Base-by-base conservation (phyloP, 2,888 invertebrate species). In the Sinhomidia bicolor region DNA sequence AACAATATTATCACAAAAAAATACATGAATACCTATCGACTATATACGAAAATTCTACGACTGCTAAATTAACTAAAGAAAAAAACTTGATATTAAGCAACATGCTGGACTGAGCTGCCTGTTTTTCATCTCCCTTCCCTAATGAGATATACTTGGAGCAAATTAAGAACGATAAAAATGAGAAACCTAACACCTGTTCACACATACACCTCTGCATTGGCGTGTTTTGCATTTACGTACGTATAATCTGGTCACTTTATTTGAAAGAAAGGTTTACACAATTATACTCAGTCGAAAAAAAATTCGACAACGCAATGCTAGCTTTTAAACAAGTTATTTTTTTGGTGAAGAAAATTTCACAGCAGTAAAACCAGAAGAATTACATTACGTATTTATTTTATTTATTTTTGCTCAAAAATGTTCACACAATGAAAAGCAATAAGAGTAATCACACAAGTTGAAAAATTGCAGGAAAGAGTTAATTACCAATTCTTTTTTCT, bases 391-490 rank as follows among this genome's bases (percentile, higher is more conserved):
- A 29, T 26, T 3, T 51, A 51, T 7, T 9, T 9, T 29, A 68
- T 68, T 68, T 68, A 68, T n/a, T 68, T 36, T 32, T 41, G 14
- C 20, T 20, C 1, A 65, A 81, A 17, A 65, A 65, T 81, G 60
- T 60, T 44, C 65, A 26, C 81, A 74, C 57, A 60, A 71, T 26
- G 54, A 78, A 44, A 47, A 51, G 51, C 17, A 23, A 62, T n/a
- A n/a, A n/a, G n/a, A n/a, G n/a, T 44, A 84, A 60, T 84, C 76
- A 62, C 26, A 32, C n/a, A 44, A 36, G 74, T 65, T 20, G 65
- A 78, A 65, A 84, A 47, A 84, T 76, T 29, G 76, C 74, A 78
- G 85, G 78, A 85, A 85, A 51, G 85, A 54, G 85, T 78, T 85
- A 85, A 85, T 85, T 85, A 78, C 85, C 65, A 23, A 78, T 78